Base-by-base conservation (phyloP, 2,113 vertebrate species). In the Propithecus coquereli region DNA sequence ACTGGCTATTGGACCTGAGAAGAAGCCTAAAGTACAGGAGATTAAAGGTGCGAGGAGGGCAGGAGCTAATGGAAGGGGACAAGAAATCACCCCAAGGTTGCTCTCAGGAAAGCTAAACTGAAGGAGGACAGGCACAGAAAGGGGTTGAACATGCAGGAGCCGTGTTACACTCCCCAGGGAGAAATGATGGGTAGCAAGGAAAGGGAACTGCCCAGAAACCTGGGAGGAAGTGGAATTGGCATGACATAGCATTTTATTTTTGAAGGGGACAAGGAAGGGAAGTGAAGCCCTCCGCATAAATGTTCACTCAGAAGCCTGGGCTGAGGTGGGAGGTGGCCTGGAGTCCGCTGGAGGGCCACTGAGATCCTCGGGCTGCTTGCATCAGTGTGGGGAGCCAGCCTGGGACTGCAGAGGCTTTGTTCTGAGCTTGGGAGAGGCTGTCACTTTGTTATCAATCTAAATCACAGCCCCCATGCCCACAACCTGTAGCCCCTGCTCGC, bases 41-140 rank as follows among this genome's bases (percentile, higher is more conserved):
- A 79, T 12, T 23, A n/a, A 9, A 63, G 1, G 8, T 10, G 5
- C 25, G 7, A 23, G 12, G 1, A 14, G 37, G 6, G 32, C 23
- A 84, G 63, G 25, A 73, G 12, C 34, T 73, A 5, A 70, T 0
- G 6, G 59, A 63, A 73, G 1, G 32, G 23, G 10, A 40, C 1
- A 14, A 50, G 50, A 59, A 81, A 47, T 82, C 70, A 45, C 40
- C 34, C 20, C 4, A 32, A 14, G 4, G 4, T 22, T 89, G 57
- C 11, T 37, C 27, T 4, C 1, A 32, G 20, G 45, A 86, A 94
- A 66, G 45, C 8, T 45, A 76, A 89, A 66, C 27, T 30, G 73
- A 71, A 27, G 37, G 3, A 37, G 23, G 11, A 8, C 27, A 59
- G 34, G 50, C 0, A 37, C 59, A 74, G 32, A 16, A 57, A 43